Conservation (phyloP, 2,797 vertebrate genomes). For the Muraenolepis orangiensis region DNA sequence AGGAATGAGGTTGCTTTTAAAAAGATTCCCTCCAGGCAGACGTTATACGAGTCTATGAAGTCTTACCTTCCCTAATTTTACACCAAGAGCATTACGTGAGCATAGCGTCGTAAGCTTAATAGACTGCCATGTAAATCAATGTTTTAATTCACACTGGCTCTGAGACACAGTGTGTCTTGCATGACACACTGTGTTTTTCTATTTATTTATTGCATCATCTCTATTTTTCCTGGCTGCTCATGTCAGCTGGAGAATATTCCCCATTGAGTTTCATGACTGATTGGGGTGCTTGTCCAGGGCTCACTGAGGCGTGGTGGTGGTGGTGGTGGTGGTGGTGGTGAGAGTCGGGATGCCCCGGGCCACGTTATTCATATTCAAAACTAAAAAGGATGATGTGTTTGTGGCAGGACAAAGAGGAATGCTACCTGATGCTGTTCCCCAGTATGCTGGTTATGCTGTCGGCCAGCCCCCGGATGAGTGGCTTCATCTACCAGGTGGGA, state of each 20-base stretch:
- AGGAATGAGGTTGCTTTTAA: neutral
- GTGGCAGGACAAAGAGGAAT: conserved; percentile 90
- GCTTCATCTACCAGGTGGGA: conserved; percentile 95
- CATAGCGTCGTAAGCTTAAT: neutral
- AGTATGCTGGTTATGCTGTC: conserved; percentile 88
- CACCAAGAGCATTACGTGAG: no score
- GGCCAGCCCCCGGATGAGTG: conserved; percentile 95
- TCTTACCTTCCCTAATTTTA: no score
- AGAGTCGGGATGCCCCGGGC: no score
- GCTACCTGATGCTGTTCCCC: conserved; percentile 94
- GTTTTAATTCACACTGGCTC: neutral
- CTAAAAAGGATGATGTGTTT: conserved; percentile 7
- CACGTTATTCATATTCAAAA: neutral
- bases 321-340: no score
- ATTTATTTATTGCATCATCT: no score
- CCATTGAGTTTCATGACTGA: no score
- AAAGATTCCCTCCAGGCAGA: neutral
- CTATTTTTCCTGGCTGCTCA: no score
- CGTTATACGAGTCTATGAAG: neutral
- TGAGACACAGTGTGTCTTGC: no score
- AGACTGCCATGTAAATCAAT: neutral
- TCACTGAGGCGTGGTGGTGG: no score
- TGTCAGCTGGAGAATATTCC: no score
- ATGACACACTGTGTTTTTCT: no score
- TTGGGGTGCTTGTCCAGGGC: no score